Evolutionary conservation across 2,113 vertebrate species (phyloP), one percentile per base, ranked within the genome.

Genomic region (Otis tarda): DNA sequence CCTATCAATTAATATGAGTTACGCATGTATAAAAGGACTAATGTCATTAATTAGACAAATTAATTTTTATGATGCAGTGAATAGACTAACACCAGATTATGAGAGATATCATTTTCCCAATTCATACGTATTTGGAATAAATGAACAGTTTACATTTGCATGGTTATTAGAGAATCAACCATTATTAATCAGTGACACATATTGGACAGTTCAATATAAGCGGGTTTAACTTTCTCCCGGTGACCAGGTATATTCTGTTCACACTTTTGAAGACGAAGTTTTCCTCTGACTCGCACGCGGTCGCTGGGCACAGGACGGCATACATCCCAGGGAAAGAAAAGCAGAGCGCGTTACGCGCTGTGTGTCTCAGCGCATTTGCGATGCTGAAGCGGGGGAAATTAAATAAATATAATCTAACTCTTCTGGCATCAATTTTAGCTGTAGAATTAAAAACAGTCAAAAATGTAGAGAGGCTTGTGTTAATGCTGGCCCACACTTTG

Each of bases 1-100:
- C 95, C 98, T 99, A 99, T 99, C 99, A 99, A 99, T 99, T 99
- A 99, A 99, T 99, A 99, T 99, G 98, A 99, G 99, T 99, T 99
- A 99, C 99, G 98, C 98, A 99, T 98, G 98, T 98, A 98, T 98
- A 98, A 98, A 99, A 99, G 98, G 98, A 99, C 98, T 99, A 98
- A 99, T 99, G 98, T 98, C 98, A 99, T 99, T 99, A 99, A 99
- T 99, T 99, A 98, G 98, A 98, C 98, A 99, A 99, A 99, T 99
- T 99, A 99, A 98, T 99, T 99, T 98, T 98, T 98, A 98, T 98
- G 98, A 98, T 97, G 97, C 98, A 98, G 98, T 97, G 98, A 98
- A 97, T 98, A 98, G 98, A 98, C 98, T 98, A 98, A 98, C 98
- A 98, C 90, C 96, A 98, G 98, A 98, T 98, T 98, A 96, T 97